Conservation (phyloP, 2,888 invertebrate species). For the Acrocyrtus sp. region DNA sequence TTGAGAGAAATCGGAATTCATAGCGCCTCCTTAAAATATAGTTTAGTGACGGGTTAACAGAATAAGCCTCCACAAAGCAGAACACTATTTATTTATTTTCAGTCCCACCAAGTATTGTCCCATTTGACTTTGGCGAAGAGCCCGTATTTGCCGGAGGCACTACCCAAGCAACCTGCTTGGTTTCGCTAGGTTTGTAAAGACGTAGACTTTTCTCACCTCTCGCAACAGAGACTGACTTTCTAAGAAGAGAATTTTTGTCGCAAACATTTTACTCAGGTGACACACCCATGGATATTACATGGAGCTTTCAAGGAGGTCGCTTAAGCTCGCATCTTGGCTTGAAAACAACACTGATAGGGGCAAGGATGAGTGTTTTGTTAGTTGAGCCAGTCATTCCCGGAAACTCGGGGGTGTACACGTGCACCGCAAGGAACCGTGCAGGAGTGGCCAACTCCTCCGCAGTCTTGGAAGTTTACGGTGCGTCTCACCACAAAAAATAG, state of each 20-base stretch:
- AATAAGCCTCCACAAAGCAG: too few species aligned
- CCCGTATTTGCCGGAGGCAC: slow-evolving; percentile 54
- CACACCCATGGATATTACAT: slow-evolving; percentile 57
- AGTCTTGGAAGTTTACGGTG: slow-evolving; percentile 75
- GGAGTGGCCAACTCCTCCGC: slow-evolving; percentile 77
- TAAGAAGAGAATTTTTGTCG: too few species aligned
- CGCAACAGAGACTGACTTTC: background rate
- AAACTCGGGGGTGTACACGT: slow-evolving; percentile 63
- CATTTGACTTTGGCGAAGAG: slow-evolving; percentile 55
- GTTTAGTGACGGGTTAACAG: too few species aligned
- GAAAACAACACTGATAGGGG: slow-evolving; percentile 71
- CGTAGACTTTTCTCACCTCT: background rate
- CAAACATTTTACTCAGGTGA: slow-evolving; percentile 55
- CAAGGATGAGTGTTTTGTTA: slow-evolving; percentile 73
- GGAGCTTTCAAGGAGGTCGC: slow-evolving; percentile 59
- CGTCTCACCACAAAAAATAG: too few species aligned
- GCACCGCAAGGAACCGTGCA: slow-evolving; percentile 71
- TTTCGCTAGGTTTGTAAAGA: slow-evolving; percentile 51
- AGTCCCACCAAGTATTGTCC: slow-evolving; percentile 47
- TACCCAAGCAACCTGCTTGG: slow-evolving; percentile 58
- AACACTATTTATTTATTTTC: slow-evolving; percentile 30
- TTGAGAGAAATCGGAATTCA: too few species aligned
- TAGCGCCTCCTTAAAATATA: too few species aligned
- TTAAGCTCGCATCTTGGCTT: slow-evolving; percentile 66
- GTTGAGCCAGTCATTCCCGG: slow-evolving; percentile 63